A percentile compares a stretch with the other conserved stretches of the same genome.
Conservation (phyloP, 2,113 vertebrate genomes). For the Zosterops pallidus region DNA sequence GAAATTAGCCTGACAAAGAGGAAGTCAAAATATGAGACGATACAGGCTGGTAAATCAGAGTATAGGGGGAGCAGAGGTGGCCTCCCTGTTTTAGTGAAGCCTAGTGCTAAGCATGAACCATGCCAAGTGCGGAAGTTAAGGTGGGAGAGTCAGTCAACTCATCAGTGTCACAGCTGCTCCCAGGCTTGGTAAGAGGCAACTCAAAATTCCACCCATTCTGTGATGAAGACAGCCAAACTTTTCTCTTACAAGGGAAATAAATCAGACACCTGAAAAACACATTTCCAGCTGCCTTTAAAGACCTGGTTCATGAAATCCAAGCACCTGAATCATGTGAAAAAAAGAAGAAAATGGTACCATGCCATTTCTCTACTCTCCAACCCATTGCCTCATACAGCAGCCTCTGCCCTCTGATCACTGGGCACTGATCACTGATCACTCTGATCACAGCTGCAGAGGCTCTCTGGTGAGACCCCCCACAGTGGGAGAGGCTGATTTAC, state of each 20-base stretch:
- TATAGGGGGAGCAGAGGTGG: background rate
- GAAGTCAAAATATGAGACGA: rapidly evolving
- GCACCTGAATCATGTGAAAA: background rate
- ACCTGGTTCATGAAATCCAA: background rate
- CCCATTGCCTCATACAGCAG: rapidly evolving
- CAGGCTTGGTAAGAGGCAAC: background rate
- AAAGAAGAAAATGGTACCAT: rapidly evolving
- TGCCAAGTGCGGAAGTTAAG: background rate
- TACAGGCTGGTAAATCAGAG: background rate
- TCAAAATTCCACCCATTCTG: background rate
- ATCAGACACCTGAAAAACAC: background rate
- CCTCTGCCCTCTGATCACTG: background rate
- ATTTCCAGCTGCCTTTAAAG: background rate
- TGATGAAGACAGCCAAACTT: background rate
- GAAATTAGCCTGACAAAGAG: background rate
- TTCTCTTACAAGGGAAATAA: background rate
- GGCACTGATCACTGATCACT: background rate
- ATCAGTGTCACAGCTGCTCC: background rate
- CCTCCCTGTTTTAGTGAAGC: background rate
- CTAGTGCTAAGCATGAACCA: background rate
- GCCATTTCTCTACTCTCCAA: background rate
- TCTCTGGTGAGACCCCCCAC: background rate
- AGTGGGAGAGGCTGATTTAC: background rate
- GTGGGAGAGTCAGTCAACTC: background rate
- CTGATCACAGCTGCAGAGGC: background rate